These are phyloP conservation scores for Champsocephalus gunnari DNA, from an alignment of 2,797 vertebrate species.

Conservation along the genomic window DNA sequence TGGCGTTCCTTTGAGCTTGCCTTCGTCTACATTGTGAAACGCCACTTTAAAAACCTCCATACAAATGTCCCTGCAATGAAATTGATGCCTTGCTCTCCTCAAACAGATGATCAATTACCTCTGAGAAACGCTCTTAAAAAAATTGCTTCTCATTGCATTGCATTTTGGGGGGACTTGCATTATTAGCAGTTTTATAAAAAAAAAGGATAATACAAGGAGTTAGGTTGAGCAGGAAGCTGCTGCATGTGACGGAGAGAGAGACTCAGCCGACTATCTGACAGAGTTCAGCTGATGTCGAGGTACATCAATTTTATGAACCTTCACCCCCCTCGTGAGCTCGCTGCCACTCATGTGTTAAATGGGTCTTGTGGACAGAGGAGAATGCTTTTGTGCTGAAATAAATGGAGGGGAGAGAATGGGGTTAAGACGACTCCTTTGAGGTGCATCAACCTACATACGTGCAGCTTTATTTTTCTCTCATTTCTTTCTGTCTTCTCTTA, in stretches of 20 bases:
- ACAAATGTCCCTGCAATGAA: conserved; percentile 38
- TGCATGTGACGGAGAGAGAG: conserved; percentile 38
- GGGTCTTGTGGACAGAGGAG: conserved; percentile 74
- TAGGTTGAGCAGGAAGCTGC: conserved; percentile 17
- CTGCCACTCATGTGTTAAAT: conserved; percentile 82
- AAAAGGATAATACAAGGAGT: conserved; percentile 17
- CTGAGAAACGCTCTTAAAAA: conserved; percentile 32
- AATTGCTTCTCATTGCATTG: conserved; percentile 11
- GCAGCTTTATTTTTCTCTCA: conserved; percentile 33
- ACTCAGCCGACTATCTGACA: conserved; percentile 50
- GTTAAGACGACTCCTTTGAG: conserved; percentile 76
- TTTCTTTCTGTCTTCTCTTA: conserved; percentile 16
- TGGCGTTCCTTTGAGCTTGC: conserved; percentile 25
- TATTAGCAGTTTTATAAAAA: not conserved
- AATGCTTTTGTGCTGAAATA: conserved; percentile 76
- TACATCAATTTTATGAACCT: conserved; percentile 78
- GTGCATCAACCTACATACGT: conserved; percentile 74
- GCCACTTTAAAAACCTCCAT: conserved; percentile 26
- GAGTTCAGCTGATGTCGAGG: conserved; percentile 75
- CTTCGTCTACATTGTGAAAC: conserved; percentile 47
- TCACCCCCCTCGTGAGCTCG: conserved; percentile 37
- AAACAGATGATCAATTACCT: conserved; percentile 47
- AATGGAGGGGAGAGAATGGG: conserved; percentile 74
- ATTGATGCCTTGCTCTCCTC: conserved; percentile 33
- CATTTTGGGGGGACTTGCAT: not conserved